Conservation (phyloP, 2,797 vertebrate genomes). For the Arrhamphus sclerolepis region DNA sequence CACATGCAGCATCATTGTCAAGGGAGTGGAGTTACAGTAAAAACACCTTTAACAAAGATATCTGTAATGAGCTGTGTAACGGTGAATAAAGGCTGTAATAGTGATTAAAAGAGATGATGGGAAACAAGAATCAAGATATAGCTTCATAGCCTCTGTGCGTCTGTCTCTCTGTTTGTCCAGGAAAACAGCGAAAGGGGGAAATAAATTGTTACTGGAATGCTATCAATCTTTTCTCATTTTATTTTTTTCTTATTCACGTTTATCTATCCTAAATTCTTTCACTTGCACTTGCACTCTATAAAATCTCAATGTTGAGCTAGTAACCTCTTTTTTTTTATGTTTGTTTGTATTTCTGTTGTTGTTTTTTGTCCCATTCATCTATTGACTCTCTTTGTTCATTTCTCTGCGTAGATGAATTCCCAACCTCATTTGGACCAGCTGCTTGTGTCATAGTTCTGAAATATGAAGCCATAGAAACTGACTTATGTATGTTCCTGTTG, state of each 20-base stretch:
- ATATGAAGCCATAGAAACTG: too few relatives aligned
- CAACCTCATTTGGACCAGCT: too few relatives aligned
- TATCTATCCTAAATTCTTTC: not conserved
- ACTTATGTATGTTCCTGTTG: too few relatives aligned
- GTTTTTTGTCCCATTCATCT: too few relatives aligned
- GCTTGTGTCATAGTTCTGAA: too few relatives aligned
- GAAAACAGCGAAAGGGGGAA: constrained; percentile 25
- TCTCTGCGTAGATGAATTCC: too few relatives aligned
- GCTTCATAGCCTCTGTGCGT: constrained; percentile 17
- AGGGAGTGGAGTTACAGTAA: constrained; percentile 9
- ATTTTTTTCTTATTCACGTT: constrained; percentile 20
- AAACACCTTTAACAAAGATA: constrained; percentile 18
- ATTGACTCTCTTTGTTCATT: too few relatives aligned
- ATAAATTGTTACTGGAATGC: not conserved
- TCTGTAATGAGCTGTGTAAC: constrained; percentile 25
- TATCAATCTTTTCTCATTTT: not conserved
- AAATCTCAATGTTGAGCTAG: too few relatives aligned
- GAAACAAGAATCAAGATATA: constrained; percentile 15
- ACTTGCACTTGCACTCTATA: too few relatives aligned
- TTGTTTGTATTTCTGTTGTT: too few relatives aligned
- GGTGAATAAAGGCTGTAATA: constrained; percentile 26
- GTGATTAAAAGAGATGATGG: constrained; percentile 17
- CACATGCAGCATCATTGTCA: constrained; percentile 17
- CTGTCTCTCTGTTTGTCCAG: constrained; percentile 14
- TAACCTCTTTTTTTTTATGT: too few relatives aligned